These are phyloP conservation scores for Azorinus chamasolen DNA, from an alignment of 2,888 invertebrate genomes.

Conservation along the genomic window DNA sequence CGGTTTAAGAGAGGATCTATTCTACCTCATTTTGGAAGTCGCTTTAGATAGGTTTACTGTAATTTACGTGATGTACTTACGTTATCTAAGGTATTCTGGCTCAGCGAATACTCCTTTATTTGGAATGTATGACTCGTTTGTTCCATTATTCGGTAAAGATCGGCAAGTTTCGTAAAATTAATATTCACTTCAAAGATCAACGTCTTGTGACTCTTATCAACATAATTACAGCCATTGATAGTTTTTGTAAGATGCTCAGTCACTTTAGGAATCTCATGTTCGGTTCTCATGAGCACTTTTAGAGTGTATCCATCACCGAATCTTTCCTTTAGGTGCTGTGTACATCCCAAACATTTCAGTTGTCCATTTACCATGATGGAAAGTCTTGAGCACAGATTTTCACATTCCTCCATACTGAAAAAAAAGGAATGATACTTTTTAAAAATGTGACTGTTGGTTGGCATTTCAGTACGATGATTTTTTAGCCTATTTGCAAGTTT, in stretches of 20 bases:
- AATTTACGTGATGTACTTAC: conserved; percentile 74
- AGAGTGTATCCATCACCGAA: conserved; percentile 86
- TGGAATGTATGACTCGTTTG: conserved; percentile 78
- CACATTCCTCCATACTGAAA: conserved; percentile 95
- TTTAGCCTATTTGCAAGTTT: no score
- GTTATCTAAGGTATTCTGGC: conserved; percentile 86
- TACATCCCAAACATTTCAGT: conserved; percentile 91
- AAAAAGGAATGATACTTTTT: conserved; percentile 9
- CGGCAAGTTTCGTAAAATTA: conserved; percentile 77
- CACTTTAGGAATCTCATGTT: conserved; percentile 75
- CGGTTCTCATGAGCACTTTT: conserved; percentile 84
- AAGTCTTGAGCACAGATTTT: conserved; percentile 92
- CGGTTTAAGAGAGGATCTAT: no score
- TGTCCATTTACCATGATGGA: conserved; percentile 93
- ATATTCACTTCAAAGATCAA: conserved; percentile 85
- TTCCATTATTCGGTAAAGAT: conserved; percentile 84
- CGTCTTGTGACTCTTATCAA: conserved; percentile 85
- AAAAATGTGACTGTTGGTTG: no score
- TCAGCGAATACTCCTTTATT: conserved; percentile 86
- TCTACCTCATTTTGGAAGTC: no score
- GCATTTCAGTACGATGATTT: no score
- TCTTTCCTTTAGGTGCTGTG: conserved; percentile 91
- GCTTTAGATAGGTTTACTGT: no score
- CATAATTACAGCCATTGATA: conserved; percentile 85
- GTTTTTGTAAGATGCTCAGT: conserved; percentile 80